Base-by-base conservation (phyloP, 2,888 invertebrate genomes). In the Latrodectus hesperus region DNA sequence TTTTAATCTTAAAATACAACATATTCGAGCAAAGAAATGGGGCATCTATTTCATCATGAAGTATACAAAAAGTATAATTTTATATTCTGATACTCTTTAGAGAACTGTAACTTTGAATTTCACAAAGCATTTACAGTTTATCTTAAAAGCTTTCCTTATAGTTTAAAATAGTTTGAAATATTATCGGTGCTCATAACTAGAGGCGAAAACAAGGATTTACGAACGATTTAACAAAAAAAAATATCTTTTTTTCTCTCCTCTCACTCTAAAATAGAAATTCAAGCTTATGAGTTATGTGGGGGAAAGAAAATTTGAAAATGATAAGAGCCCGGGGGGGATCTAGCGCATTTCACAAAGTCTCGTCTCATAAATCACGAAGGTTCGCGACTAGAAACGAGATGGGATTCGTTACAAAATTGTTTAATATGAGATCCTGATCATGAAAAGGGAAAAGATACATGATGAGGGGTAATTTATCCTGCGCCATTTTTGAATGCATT, bases 361-460 rank as follows among this genome's bases (percentile, higher is more conserved):
- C 51, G 74, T 82, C 82, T 60, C 53, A 82, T 82, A 75, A 82
- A 82, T 82, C 82, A 82, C 74, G 74, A 38, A 70, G n/a, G 52
- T 26, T 70, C 82, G 74, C 74, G 82, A 75, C 82, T 68, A 49
- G 82, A n/a, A 82, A 73, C 82, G 74, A 75, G 74, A 82, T 82
- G 82, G 38, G 70, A 49, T 68, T 68, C 75, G 67, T 82, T 75
- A 68, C 65, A 67, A 82, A 82, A 82, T 82, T 82, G 82, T 75
- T 82, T 68, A 68, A 68, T 26, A 22, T 26, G 17, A 68, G 67
- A 75, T 68, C 55, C 53, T 75, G 74, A 82, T 82, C 82, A 82
- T 75, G 82, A 75, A 75, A 82, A 68, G 12, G 67, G 22, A 22
- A 22, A 12, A 26, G 26, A 26, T 17, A 22, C 67, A 22, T 26